Conservation (phyloP, 2,113 vertebrate species). For the Astur gentilis region DNA sequence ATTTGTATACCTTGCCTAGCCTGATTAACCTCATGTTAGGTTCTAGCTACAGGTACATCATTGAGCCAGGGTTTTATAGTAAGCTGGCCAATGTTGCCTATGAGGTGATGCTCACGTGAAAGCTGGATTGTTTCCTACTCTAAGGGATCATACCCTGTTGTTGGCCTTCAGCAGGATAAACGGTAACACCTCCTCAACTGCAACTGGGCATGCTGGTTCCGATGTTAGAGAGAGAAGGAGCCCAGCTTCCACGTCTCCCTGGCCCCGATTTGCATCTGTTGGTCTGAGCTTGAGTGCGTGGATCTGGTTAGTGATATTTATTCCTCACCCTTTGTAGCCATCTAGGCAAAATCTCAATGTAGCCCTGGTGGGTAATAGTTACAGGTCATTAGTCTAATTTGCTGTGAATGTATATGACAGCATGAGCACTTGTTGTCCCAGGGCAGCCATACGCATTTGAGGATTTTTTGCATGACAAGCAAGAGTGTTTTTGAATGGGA, state of each 20-base stretch:
- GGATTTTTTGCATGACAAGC: background rate
- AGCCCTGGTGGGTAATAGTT: background rate
- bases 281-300: background rate
- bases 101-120: background rate
- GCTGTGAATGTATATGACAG: background rate
- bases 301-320: background rate
- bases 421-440: background rate
- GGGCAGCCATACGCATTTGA: background rate
- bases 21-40: background rate
- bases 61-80: background rate
- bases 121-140: background rate
- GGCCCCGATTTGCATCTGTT: background rate
- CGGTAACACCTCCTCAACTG: background rate
- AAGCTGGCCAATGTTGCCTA: background rate
- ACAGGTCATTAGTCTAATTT: background rate
- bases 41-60: background rate
- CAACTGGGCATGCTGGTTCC: rapidly evolving
- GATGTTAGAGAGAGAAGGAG: background rate
- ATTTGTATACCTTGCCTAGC: background rate
- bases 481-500: background rate
- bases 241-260: background rate
- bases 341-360: background rate
- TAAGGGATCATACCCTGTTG: rapidly evolving
- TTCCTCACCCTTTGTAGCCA: background rate
- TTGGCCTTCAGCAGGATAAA: background rate